phyloP scores from a whole-genome alignment of 2,113 vertebrate genomes.

The Piliocolobus tephrosceles region DNA sequence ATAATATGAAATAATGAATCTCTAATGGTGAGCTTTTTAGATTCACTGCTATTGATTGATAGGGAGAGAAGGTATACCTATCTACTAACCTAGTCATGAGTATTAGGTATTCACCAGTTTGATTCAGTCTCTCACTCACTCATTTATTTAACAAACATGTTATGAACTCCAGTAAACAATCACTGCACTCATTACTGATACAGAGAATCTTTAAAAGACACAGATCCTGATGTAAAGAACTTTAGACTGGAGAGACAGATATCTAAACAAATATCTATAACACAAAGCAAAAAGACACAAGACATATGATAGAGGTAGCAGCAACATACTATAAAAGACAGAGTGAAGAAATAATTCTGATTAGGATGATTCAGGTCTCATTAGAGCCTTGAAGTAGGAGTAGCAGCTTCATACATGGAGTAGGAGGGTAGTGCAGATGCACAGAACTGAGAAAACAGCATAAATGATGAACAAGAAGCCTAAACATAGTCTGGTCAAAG shows the following conservation, averaged over 20 bases:
- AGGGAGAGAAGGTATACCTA: background rate
- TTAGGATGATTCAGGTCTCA: background rate
- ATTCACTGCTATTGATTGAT: background rate
- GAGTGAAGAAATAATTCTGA: background rate
- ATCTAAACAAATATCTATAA: background rate
- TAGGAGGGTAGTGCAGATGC: fast-evolving
- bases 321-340: background rate
- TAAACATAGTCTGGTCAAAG: background rate
- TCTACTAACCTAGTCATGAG: background rate
- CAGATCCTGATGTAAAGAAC: background rate
- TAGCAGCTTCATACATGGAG: background rate
- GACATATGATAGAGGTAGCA: background rate
- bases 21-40: background rate
- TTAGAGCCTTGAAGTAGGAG: background rate
- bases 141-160: background rate
- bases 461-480: too few species aligned
- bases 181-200: background rate
- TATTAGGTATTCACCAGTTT: background rate
- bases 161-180: background rate
- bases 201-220: background rate
- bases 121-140: background rate
- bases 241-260: background rate
- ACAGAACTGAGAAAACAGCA: background rate
- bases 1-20: background rate
- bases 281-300: background rate